Base-by-base conservation (phyloP, 2,113 vertebrate genomes). In the Microtus montanus region DNA sequence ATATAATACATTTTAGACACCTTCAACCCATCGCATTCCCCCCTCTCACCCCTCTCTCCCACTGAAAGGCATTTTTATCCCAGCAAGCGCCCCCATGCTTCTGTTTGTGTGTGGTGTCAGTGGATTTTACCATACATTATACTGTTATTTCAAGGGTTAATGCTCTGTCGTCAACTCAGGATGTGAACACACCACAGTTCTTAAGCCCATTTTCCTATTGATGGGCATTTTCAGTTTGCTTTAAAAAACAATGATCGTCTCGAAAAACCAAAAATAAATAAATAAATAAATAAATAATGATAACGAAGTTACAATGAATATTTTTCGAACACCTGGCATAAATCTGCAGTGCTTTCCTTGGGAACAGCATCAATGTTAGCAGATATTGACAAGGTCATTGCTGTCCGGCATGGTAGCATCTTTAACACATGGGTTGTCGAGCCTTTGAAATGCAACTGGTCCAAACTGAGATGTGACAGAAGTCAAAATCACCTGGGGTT, bases 101-200 rank as follows among this genome's bases (percentile, higher is more conserved):
- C 63, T 68, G 63, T 49, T 47, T 13, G 9, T 33, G 28, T 68
- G 41, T 66, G 10, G 15, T 54, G 33, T 24, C 54, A n/a, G 78
- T 89, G 86, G 49, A 54, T 90, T 85, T 95, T 61, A 79, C 89
- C 19, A 68, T 24, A 38, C 30, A 70, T 49, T 44, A 38, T 58
- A 63, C 17, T 95, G 90, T 90, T 95, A 73, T 85, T 20, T 79
- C 33, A 82, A 88, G 4, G 63, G 73, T 95, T 91, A 64, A 92
- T 73, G 49, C 4, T 82, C 5, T 68, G 22, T 54, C n/a, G 30
- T 64, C 64, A 47, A n/a, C 15, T 82, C 64, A 33, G 63, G 41
- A 70, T 74, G 30, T 84, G 14, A 93, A 70, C 41, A 82, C 28
- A 49, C 20, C 28, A 58, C 7, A 84, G 58, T 82, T 92, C 85